phyloP scores from a whole-genome alignment of 2,888 invertebrate genomes.

The Eumacrocentrus americanus region DNA sequence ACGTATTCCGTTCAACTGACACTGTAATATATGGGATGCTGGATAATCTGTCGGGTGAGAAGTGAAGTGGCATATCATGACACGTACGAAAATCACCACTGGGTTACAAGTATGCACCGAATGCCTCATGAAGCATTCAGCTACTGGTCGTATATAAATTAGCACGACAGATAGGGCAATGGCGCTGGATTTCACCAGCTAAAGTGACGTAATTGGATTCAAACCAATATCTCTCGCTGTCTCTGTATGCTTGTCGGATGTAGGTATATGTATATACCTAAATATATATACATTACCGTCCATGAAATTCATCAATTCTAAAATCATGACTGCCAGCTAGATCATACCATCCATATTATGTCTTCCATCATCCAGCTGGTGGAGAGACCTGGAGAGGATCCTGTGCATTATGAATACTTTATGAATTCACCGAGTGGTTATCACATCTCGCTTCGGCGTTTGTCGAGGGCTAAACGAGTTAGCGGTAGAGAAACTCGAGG shows the following conservation, averaged over 20 bases:
- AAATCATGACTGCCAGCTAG: constrained; percentile 46
- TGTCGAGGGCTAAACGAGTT: constrained; percentile 20
- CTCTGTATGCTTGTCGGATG: constrained; percentile 3
- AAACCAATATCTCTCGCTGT: constrained; percentile 26
- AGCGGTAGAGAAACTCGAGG: constrained; percentile 28
- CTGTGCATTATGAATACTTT: constrained; percentile 16
- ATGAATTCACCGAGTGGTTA: constrained; percentile 3
- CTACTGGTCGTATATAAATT: constrained; percentile 38
- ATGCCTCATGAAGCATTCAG: constrained; percentile 27
- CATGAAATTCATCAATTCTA: constrained; percentile 15
- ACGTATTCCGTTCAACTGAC: not conserved
- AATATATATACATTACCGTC: constrained; percentile 14
- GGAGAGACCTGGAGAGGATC: not conserved
- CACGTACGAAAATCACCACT: not conserved
- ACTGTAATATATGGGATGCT: not conserved
- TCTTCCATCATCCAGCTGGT: not conserved
- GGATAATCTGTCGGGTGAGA: constrained; percentile 15
- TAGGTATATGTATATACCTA: not conserved
- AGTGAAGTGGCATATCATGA: constrained; percentile 22
- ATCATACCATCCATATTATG: constrained; percentile 6
- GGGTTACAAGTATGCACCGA: constrained; percentile 10
- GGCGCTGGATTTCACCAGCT: constrained; percentile 27
- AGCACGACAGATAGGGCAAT: constrained; percentile 30
- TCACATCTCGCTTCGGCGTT: constrained; percentile 14
- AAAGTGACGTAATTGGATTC: constrained; percentile 45